Conservation (phyloP, 1,140 invertebrate species). For the Tetranychus urticae region DNA sequence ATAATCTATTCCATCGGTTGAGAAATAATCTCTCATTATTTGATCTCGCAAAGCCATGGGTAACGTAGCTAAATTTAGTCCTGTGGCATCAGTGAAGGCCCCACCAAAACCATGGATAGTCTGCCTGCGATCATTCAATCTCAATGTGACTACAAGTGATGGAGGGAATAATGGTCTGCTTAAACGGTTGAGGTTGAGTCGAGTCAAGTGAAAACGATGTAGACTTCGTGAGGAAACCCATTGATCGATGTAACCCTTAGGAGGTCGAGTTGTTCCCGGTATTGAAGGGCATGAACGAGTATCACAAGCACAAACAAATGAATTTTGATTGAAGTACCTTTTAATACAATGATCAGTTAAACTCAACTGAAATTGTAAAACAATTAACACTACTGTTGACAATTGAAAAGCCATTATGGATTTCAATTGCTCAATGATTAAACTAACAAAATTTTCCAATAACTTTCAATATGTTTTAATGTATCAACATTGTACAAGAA, state of each 20-base stretch:
- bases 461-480: no score
- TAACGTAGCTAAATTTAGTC: conserved; percentile 41
- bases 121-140: not conserved
- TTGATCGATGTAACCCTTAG: not conserved
- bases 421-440: no score
- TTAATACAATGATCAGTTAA: not conserved
- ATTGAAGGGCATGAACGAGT: not conserved
- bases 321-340: not conserved
- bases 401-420: no score
- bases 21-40: conserved; percentile 11
- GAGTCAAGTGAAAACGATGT: not conserved
- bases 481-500: no score
- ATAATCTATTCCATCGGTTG: conserved; percentile 18
- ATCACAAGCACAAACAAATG: not conserved
- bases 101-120: conserved; percentile 44
- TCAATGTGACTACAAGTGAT: not conserved
- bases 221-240: not conserved
- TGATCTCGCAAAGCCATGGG: conserved; percentile 27
- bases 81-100: conserved; percentile 59
- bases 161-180: not conserved
- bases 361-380: no score
- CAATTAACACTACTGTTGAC: no score
- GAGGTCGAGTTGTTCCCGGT: not conserved
- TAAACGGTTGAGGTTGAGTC: not conserved
- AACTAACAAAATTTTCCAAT: no score